These are phyloP conservation scores for Carapus acus DNA, from an alignment of 2,797 vertebrate genomes.

Conservation along the genomic window DNA sequence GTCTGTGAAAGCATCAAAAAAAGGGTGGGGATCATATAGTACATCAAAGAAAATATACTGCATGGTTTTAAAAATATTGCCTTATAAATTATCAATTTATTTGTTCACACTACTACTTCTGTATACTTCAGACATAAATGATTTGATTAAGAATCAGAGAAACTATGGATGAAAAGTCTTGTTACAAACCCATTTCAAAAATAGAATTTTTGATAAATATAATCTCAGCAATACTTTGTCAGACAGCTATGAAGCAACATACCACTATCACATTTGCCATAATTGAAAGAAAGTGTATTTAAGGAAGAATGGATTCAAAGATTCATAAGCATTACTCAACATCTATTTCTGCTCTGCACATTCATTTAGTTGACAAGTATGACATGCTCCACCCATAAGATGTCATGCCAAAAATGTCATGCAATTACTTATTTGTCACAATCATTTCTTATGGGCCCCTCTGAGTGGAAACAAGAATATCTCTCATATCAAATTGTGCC, in stretches of 20 bases:
- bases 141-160: constrained; percentile 48
- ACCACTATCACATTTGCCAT: constrained; percentile 39
- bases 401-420: constrained; percentile 17
- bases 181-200: constrained; percentile 40
- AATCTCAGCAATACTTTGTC: constrained; percentile 54
- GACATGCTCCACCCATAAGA: constrained; percentile 25
- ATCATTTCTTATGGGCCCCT: constrained; percentile 27
- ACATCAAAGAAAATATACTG: constrained; percentile 65
- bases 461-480: constrained; percentile 21
- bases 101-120: constrained; percentile 47
- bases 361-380: constrained; percentile 32
- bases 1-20: constrained; percentile 47
- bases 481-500: constrained; percentile 9
- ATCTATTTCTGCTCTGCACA: constrained; percentile 38
- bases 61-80: constrained; percentile 60
- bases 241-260: constrained; percentile 44
- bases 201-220: constrained; percentile 64
- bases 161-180: constrained; percentile 37
- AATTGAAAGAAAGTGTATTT: constrained; percentile 35
- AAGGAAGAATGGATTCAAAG: constrained; percentile 26
- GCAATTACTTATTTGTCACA: constrained; percentile 22
- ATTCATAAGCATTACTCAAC: constrained; percentile 45
- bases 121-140: constrained; percentile 6
- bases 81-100: constrained; percentile 68
- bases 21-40: constrained; percentile 47